Evolutionary conservation across 2,797 vertebrate genomes (phyloP).

Genomic region (Okamejei kenojei): DNA sequence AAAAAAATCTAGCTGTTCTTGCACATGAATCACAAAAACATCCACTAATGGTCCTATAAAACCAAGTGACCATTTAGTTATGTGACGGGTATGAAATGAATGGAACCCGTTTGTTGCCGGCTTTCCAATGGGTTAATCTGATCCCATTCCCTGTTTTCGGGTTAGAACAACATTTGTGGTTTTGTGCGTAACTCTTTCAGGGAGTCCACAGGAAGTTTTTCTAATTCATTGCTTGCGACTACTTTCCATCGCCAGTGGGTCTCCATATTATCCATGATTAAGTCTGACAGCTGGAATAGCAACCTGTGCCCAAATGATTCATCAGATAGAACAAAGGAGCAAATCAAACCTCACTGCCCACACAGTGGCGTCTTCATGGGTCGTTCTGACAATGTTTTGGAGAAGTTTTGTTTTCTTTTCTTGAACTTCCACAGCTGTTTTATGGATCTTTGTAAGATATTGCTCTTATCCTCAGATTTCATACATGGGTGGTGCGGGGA

Average conservation of each 20-base stretch:
- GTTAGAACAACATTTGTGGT: neutral
- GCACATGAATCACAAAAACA: no score
- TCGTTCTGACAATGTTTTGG: neutral
- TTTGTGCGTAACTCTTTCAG: neutral
- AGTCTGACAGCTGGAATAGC: conserved; percentile 8
- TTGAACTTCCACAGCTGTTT: neutral
- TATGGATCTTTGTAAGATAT: neutral
- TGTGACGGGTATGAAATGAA: no score
- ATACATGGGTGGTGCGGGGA: neutral
- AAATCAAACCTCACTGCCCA: neutral
- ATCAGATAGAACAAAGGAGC: neutral
- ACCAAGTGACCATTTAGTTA: no score
- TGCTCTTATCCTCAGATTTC: neutral
- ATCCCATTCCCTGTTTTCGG: neutral
- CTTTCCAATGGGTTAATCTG: neutral
- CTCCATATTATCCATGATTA: neutral
- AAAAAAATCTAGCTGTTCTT: no score
- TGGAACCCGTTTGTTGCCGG: no score
- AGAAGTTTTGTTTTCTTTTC: neutral
- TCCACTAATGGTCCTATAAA: no score
- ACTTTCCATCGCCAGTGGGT: neutral
- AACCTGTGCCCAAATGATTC: conserved; percentile 4
- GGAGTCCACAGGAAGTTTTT: neutral
- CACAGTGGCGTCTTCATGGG: neutral
- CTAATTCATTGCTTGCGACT: neutral